Evolutionary conservation across 1,140 invertebrate genomes (phyloP), one percentile per base, ranked within the genome.

Genomic region (Gryllus bimaculatus): DNA sequence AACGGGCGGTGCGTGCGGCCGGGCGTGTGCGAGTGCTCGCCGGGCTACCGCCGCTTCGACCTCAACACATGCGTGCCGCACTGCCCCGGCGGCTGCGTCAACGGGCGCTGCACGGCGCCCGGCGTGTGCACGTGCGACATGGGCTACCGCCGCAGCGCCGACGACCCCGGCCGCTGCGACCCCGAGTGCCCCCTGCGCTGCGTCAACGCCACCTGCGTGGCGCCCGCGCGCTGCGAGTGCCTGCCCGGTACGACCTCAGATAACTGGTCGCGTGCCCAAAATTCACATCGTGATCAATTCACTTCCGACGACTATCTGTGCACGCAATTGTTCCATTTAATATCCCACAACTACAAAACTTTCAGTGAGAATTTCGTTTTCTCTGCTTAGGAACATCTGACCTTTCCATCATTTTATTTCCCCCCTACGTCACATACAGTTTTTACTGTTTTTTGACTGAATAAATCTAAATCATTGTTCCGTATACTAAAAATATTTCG

Each of bases 61-160:
- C 74, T n/a, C 7, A 83, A 84, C 12, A 79, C 82, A 7, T 87
- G 86, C 80, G 81, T 82, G 5, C 83, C 86, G 0, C 77, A 83
- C 18, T 87, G 86, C 79, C 84, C 86, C 74, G 83, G 84, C 8
- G 85, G 85, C 0, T 87, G 86, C 74, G 77, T 80, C 0, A 83
- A 87, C 78, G 86, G 86, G 0, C 80, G 82, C 0, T 87, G 86
- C 77, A 83, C 80, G 7, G 76, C 80, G 0, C 86, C 86, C 7
- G 86, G 85, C n/a, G 80, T 85, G 8, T 87, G 86, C 80, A 80
- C 78, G 7, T 87, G 86, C 80, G 66, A 83, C 76, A 39, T 78
- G 4, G 86, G 84, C 15, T 84, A 83, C 74, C 10, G 13, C 80
- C 6, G n/a, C 47, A 4, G 15, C 47, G 8, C 18, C 18, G 8